These are phyloP conservation scores for Chrysodeixis includens DNA, from an alignment of 2,888 invertebrate species.

Conservation along the genomic window DNA sequence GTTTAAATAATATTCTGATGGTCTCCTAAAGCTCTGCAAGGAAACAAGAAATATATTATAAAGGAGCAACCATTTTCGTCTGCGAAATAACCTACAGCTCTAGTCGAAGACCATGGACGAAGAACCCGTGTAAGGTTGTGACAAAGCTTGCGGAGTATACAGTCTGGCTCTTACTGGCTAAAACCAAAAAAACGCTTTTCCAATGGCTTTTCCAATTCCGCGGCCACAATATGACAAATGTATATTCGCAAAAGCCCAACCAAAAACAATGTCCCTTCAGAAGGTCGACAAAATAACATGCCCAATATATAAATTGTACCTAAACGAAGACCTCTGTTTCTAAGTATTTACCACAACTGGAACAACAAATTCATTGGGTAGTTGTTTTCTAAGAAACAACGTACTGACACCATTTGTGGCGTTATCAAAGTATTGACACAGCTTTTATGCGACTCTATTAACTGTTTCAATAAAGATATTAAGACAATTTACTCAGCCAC, in stretches of 20 bases:
- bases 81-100: no score
- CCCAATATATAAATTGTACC: neutral
- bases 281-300: neutral
- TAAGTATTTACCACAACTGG: constrained; percentile 39
- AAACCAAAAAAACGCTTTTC: neutral
- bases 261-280: neutral
- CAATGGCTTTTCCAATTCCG: no score
- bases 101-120: no score
- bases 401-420: constrained; percentile 15
- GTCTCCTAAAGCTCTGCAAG: no score
- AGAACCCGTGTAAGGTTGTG: neutral
- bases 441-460: constrained; percentile 12
- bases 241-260: no score
- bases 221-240: neutral
- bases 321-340: constrained; percentile 7
- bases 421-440: constrained; percentile 20
- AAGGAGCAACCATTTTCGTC: no score
- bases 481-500: neutral
- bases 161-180: neutral
- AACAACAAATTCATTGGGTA: constrained; percentile 42
- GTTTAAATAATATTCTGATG: neutral
- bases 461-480: constrained; percentile 1
- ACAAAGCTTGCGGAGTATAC: neutral
- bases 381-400: constrained; percentile 35
- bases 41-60: no score